Evolutionary conservation across 2,113 vertebrate genomes (phyloP), one percentile per base, ranked within the genome.

Genomic region (Toxostoma redivivum): DNA sequence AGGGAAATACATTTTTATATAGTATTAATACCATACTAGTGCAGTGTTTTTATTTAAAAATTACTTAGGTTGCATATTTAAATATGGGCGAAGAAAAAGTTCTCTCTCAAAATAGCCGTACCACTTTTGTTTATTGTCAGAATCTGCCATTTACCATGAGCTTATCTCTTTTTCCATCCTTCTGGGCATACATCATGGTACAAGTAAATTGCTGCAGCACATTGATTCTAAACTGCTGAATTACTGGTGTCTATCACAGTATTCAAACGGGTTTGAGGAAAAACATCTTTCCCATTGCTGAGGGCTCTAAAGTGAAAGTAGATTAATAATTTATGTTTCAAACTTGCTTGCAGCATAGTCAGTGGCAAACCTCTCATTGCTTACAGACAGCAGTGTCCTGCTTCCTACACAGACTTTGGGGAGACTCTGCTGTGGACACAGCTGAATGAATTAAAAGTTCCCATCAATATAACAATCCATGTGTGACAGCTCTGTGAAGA

Each of bases 141-240:
- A 93, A 94, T 77, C 85, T 70, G 35, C 74, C 83, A 86, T 66
- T 95, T 94, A 78, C 76, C 58, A 50, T 15, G 73, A 79, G 94
- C 71, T 92, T 96, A 94, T 96, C 89, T 91, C 94, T 93, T 97
- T 96, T 97, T 96, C 94, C 96, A 94, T 83, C 95, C 95, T 97
- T 84, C 94, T 94, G 95, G 97, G 96, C 92, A 96, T 95, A 50
- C 73, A 69, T 58, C 83, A 76, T 27, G 31, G 88, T 37, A 81
- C 60, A 72, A 95, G 88, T 88, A 81, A 97, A 95, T 86, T 96
- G 95, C 95, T 88, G 91, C 74, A 91, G 67, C 81, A 64, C 91
- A 97, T 97, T 84, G 97, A 97, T 97, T 96, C 89, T 93, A 71
- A 95, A 91, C 86, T 95, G 89, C 67, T 86, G 80, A 80, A 94